Evolutionary conservation across 2,797 vertebrate species (phyloP), one percentile per base, ranked within the genome.

Genomic region (Benthosema pterotum): DNA sequence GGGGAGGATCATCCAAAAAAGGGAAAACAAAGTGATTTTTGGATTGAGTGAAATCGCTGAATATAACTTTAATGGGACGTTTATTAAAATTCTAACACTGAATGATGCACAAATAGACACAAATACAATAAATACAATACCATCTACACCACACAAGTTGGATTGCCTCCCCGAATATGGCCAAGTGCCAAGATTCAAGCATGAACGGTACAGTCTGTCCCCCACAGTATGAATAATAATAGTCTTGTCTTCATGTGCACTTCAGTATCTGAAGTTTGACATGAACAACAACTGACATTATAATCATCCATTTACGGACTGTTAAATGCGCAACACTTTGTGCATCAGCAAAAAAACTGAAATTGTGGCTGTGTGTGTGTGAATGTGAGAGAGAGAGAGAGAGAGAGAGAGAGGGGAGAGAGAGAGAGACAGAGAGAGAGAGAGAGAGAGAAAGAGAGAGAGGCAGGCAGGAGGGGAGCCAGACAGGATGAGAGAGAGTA

Each of bases 381-480:
- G 53, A 48, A 14, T 6, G n/a, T 17, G 25, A 13, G 55, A 13
- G 28, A 28, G 22, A 15, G 48, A 46, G 42, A 46, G 71, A 52
- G 58, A 60, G 69, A 15, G 3, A 54, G 48, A 3, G 16, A 11
- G 18, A 2, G 11, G 42, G n/a, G 56, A 0, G 42, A 45, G 42
- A n/a, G 55, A 46, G 55, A 22, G 42, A 57, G 13, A 11, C 19
- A 13, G 16, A 13, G 55, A 5, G 42, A n/a, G 47, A 32, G 52
- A 55, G 28, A 50, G 58, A 32, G 49, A 22, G 28, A n/a, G 53
- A 38, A 28, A 28, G 32, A 42, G 28, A 48, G 57, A 60, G 22
- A 54, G 63, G 13, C 62, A 42, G 28, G 15, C 48, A 71, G 54
- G 51, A 61, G 1, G 57, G n/a, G 64, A 6, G 52, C 11, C 49